Evolutionary conservation across 2,797 vertebrate genomes (phyloP).

Genomic region (Orestias chungarensis): DNA sequence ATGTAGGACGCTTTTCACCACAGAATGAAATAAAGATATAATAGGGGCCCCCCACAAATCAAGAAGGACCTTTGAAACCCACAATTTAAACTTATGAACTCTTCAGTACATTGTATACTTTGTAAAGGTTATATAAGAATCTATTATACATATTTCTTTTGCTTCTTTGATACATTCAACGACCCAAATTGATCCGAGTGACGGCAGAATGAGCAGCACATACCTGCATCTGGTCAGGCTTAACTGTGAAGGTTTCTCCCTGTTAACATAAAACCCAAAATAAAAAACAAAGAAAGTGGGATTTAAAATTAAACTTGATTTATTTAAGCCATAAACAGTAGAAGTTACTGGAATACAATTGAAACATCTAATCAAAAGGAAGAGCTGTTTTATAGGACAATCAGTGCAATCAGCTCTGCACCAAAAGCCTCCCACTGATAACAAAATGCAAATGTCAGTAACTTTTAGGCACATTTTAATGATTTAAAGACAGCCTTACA

Average conservation of each 20-base stretch:
- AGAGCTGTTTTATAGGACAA: slow-evolving; percentile 12
- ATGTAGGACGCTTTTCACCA: not conserved
- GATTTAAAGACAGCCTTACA: slow-evolving; percentile 78
- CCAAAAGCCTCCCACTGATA: slow-evolving; percentile 19
- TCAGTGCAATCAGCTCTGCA: slow-evolving; percentile 6
- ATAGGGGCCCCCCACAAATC: not conserved
- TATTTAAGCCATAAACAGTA: slow-evolving; percentile 29
- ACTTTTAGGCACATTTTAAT: not conserved
- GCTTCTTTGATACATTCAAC: not conserved
- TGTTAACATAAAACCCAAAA: slow-evolving; percentile 59
- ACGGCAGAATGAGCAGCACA: not conserved
- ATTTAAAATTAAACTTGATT: slow-evolving; percentile 41
- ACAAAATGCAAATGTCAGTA: slow-evolving; percentile 22
- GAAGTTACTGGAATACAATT: slow-evolving; percentile 2
- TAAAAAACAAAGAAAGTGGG: not conserved
- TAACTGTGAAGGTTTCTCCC: slow-evolving; percentile 83
- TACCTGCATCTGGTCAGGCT: slow-evolving; percentile 99
- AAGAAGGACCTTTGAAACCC: not conserved
- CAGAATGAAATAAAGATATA: not conserved
- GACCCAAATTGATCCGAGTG: not conserved
- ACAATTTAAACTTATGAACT: not conserved
- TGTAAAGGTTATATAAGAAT: not conserved
- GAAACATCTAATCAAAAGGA: not conserved
- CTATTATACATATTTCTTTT: not conserved
- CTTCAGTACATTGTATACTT: not conserved